Base-by-base conservation (phyloP, 2,888 invertebrate species). In the Ectemnius continuus region DNA sequence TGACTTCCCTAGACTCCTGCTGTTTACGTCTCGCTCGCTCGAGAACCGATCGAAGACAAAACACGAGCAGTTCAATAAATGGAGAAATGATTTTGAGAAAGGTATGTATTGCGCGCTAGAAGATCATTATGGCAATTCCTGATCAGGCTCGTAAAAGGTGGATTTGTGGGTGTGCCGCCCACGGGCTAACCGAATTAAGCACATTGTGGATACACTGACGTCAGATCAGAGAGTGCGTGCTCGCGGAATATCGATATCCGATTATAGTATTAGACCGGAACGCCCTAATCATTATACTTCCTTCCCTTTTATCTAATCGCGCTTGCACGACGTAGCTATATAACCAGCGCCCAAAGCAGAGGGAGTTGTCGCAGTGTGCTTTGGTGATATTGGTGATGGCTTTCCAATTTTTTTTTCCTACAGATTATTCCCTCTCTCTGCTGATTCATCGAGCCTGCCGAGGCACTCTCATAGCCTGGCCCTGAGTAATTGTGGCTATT, bases 401-500 rank as follows among this genome's bases (percentile, higher is more conserved):
- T 69, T 63, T 76, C 36, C 62, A 73, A 73, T 80, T 72, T 74
- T 74, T 65, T 28, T 36, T 11, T 36, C 28, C 23, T 23, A 67
- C 67, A 6, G 13, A 11, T 58, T 16, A n/a, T 6, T 5, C 57
- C 11, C 45, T 1, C 20, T 11, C 48, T 11, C 23, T 56, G 61
- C 59, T 63, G 70, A 82, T 82, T 80, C 78, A 65, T 81, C 73
- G 72, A 69, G 72, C 47, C 67, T 47, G 63, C 69, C 70, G 63
- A 57, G 23, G 60, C 46, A 75, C 64, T 71, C 61, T 73, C 71
- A 61, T 63, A 26, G 36, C 67, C 56, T 52, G 26, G 67, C 76
- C 57, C 67, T 83, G 82, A 83, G 79, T 83, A 83, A 83, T 83
- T 81, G 77, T 70, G 74, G 63, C 83, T 78, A 83, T 83, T 81